Evolutionary conservation across 1,140 invertebrate species (phyloP).

Genomic region (Atta cephalotes): DNA sequence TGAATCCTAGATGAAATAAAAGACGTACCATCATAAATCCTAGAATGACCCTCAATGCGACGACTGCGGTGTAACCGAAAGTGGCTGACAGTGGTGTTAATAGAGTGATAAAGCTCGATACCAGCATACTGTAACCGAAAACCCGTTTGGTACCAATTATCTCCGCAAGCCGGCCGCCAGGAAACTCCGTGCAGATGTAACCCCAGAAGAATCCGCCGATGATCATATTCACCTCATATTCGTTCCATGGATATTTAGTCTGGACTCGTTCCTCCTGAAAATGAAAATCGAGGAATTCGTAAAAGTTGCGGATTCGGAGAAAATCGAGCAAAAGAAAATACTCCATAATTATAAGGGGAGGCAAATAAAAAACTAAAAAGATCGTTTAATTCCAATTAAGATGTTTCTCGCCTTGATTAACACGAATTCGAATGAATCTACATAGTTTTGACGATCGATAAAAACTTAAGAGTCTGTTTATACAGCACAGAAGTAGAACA

Average conservation of each 20-base stretch:
- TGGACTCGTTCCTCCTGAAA: constrained; percentile 72
- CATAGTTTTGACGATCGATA: neutral
- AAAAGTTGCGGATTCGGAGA: neutral
- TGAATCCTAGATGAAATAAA: neutral
- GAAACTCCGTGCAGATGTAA: constrained; percentile 95
- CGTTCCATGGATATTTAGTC: constrained; percentile 89
- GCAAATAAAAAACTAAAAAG: neutral
- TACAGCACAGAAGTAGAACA: too few relatives aligned
- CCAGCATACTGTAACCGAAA: constrained; percentile 94
- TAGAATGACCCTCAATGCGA: constrained; percentile 89
- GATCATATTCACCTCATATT: constrained; percentile 91
- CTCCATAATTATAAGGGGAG: neutral
- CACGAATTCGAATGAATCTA: neutral
- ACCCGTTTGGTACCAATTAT: constrained; percentile 93
- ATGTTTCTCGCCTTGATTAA: neutral
- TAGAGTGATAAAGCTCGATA: constrained; percentile 93
- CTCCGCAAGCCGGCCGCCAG: constrained; percentile 94
- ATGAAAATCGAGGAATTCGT: neutral
- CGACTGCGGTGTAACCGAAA: constrained; percentile 88
- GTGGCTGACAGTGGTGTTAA: constrained; percentile 92
- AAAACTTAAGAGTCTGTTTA: neutral
- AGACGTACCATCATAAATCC: constrained; percentile 90
- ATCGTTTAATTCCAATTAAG: neutral
- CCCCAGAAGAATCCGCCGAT: constrained; percentile 96
- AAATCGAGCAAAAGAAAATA: neutral